phyloP scores from a whole-genome alignment of 1,140 invertebrate genomes.

The Oedothorax gibbosus region DNA sequence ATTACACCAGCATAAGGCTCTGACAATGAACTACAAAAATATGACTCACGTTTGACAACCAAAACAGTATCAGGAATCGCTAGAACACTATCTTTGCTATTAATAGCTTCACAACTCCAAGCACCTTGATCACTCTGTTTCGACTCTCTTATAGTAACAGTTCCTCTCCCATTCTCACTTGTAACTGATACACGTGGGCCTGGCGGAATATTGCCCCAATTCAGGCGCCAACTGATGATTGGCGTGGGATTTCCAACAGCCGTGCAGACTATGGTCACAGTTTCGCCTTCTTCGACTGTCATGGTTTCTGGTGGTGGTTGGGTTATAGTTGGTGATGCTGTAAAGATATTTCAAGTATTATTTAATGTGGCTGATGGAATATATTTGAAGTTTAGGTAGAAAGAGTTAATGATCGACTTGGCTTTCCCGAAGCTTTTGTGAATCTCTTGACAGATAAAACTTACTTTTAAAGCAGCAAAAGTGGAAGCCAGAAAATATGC shows the following conservation, averaged over 20 bases:
- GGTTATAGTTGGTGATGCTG: conserved; percentile 75
- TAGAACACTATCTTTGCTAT: conserved; percentile 84
- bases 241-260: conserved; percentile 91
- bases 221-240: conserved; percentile 93
- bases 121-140: conserved; percentile 84
- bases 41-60: conserved; percentile 75
- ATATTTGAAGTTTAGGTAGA: no score
- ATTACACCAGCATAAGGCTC: no score
- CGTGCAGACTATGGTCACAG: conserved; percentile 83
- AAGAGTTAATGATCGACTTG: no score
- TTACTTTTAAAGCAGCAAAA: no score
- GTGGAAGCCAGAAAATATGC: no score
- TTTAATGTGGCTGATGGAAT: no score
- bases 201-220: conserved; percentile 92
- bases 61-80: conserved; percentile 92
- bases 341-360: background rate
- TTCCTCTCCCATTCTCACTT: conserved; percentile 83
- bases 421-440: no score
- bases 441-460: no score
- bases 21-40: background rate
- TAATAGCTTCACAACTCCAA: conserved; percentile 97
- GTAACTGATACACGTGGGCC: conserved; percentile 83
- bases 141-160: conserved; percentile 83
- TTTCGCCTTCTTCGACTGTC: conserved; percentile 77
- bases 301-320: conserved; percentile 77